These are phyloP conservation scores for Tetrax tetrax DNA, from an alignment of 2,113 vertebrate species.

Conservation along the genomic window DNA sequence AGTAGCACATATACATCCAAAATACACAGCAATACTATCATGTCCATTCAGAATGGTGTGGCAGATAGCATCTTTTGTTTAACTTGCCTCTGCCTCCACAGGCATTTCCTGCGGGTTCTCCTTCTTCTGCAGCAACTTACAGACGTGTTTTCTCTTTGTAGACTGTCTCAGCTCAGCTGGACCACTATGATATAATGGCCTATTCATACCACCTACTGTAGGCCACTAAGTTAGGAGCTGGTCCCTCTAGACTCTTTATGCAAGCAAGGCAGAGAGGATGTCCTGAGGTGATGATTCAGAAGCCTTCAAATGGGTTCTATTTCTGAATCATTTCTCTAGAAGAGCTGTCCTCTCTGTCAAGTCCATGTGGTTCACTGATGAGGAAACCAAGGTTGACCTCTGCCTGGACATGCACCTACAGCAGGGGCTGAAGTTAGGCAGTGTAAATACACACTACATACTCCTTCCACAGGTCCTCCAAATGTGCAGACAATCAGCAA, in stretches of 20 bases:
- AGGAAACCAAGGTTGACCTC: not conserved
- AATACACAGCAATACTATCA: not conserved
- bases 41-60: not conserved
- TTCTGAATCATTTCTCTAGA: not conserved
- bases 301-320: not conserved
- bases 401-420: not conserved
- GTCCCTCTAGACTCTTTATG: accelerated
- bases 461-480: not conserved
- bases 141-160: not conserved
- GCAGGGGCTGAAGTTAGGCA: not conserved
- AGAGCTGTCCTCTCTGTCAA: not conserved
- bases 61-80: not conserved
- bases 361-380: not conserved
- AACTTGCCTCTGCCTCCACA: not conserved
- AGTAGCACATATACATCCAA: not conserved
- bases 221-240: not conserved
- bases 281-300: not conserved
- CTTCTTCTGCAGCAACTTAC: not conserved
- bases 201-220: not conserved
- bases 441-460: not conserved
- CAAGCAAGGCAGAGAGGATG: not conserved
- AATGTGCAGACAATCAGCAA: not conserved
- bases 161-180: not conserved
- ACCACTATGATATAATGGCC: not conserved
- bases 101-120: not conserved